Base-by-base conservation (phyloP, 2,888 invertebrate species). In the Globia sparganii region DNA sequence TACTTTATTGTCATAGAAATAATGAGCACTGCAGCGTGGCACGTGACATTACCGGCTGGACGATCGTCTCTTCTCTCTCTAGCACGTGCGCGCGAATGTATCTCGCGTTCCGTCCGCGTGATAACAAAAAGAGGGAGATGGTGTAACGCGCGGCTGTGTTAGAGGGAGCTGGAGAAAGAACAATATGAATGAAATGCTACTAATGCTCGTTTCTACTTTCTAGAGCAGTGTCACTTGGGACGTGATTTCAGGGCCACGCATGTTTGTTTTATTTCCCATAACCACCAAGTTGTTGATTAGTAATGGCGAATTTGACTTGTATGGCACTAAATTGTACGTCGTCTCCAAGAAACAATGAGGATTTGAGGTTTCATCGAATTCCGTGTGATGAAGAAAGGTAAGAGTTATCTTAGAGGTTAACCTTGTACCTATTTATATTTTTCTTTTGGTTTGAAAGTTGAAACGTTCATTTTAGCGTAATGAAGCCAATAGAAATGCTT, bases 351-450 rank as follows among this genome's bases (percentile, higher is more conserved):
- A 40, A n/a, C 9, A 49, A 59, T 40, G 13, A 62, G n/a, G 31
- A 49, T 46, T 67, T 77, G 21, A 77, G 2, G 31, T 77, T 77
- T 53, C 67, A 77, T 67, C 49, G 15, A 11, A n/a, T 77, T 77
- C 76, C 76, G 2, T 21, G 4, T 31, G 66, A 77, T 40, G 21
- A 21, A 59, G 21, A 53, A 61, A 66, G 76, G 76, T 77, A 74
- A 75, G 74, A 9, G 43, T 1, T 11, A 31, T 18, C 4, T 13
- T 25, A 13, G 2, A 56, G 49, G 67, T 49, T 2, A 70, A 40
- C 43, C 25, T 43, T 71, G 40, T 18, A 34, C 15, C 8, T 34
- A 37, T n/a, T n/a, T n/a, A 31, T 21, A 15, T 25, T 62, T 25
- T 62, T 62, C 34, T 25, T 13, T 34, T 34, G 1, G 25, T 62